These are phyloP conservation scores for Nothocercus julius DNA, from an alignment of 2,113 vertebrate genomes.

Conservation along the genomic window DNA sequence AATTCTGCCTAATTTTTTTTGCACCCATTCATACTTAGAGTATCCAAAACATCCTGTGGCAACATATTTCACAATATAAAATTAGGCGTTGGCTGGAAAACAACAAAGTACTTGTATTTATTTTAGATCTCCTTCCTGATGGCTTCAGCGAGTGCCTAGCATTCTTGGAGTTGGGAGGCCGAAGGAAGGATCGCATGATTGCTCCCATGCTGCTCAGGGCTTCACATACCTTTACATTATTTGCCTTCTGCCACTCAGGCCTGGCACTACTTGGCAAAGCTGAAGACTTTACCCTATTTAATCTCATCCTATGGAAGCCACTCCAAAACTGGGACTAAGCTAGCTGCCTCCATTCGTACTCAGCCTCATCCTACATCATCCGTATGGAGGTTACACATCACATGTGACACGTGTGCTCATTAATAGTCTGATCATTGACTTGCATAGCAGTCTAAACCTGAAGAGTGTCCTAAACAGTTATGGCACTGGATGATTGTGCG, in stretches of 20 bases:
- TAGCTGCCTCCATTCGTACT: not conserved
- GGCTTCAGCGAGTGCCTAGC: not conserved
- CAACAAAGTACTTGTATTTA: slow-evolving; percentile 65
- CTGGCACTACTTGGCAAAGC: not conserved
- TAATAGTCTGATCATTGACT: not conserved
- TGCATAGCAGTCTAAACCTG: not conserved
- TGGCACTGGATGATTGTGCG: rapidly evolving
- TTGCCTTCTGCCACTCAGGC: not conserved
- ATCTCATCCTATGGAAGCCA: not conserved
- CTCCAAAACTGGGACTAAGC: slow-evolving; percentile 11
- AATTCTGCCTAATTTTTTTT: slow-evolving; percentile 43
- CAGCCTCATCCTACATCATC: not conserved
- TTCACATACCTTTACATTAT: slow-evolving; percentile 48
- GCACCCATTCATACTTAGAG: slow-evolving; percentile 63
- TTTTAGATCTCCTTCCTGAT: slow-evolving; percentile 71
- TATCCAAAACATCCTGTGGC: slow-evolving; percentile 72
- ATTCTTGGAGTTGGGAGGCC: not conserved
- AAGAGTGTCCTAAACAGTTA: not conserved
- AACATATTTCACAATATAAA: slow-evolving; percentile 67
- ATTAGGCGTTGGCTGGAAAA: slow-evolving; percentile 65
- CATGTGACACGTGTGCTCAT: not conserved
- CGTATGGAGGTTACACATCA: not conserved
- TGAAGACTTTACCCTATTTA: not conserved
- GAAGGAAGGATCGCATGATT: not conserved
- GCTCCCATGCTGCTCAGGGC: not conserved